These are phyloP conservation scores for Apostichopus parvimensis DNA, from an alignment of 35 echinoderm and acorn worm species.

Conservation along the genomic window DNA sequence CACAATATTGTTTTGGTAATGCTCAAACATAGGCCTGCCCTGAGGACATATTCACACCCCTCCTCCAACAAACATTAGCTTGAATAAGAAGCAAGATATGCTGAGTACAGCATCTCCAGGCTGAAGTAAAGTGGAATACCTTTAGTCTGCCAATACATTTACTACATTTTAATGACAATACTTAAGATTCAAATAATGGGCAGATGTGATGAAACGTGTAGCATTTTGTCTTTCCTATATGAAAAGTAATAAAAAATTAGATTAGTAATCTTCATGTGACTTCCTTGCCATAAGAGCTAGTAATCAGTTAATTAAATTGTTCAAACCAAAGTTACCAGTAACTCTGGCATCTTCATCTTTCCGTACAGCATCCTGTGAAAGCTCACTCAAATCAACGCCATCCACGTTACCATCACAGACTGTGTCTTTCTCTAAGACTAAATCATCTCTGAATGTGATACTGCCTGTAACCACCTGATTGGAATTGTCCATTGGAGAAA, in stretches of 20 bases:
- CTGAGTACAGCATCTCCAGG: neutral
- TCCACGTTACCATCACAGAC: conserved; percentile 15
- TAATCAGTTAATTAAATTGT: neutral
- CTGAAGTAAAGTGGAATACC: neutral
- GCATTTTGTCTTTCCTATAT: neutral
- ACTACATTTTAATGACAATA: too few relatives aligned
- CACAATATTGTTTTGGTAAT: too few relatives aligned
- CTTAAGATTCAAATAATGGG: too few relatives aligned
- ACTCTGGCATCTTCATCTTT: conserved; percentile 22
- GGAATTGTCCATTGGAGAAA: neutral
- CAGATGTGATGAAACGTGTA: neutral
- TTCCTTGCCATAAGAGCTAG: neutral
- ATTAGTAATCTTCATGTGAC: neutral
- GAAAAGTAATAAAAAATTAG: neutral
- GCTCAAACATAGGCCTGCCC: too few relatives aligned
- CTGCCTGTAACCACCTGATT: conserved; percentile 40
- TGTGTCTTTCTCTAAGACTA: neutral
- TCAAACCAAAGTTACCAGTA: conserved; percentile 9
- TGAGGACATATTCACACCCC: too few relatives aligned
- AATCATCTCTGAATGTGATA: conserved; percentile 26
- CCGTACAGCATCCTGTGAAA: conserved; percentile 13
- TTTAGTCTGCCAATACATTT: too few relatives aligned
- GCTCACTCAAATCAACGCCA: conserved; percentile 51
- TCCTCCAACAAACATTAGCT: too few relatives aligned
- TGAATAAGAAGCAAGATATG: neutral